Base-by-base conservation (phyloP, 2,113 vertebrate genomes). In the Pica pica region DNA sequence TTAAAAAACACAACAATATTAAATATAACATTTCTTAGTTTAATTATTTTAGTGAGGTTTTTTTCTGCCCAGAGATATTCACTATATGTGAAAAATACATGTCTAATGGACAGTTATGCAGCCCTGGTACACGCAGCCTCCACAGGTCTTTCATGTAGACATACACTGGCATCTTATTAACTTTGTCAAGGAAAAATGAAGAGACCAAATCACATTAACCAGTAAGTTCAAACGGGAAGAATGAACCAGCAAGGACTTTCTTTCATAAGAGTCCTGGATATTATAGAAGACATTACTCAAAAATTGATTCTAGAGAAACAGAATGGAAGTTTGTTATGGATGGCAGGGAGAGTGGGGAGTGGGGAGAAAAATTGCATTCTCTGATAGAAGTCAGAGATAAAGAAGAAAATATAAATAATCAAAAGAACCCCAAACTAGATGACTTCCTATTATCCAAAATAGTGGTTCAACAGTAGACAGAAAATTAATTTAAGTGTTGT, bases 261-360 rank as follows among this genome's bases (percentile, higher is more conserved):
- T 75, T 80, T 57, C 9, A 21, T 30, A 44, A 42, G 9, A n/a
- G 1, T 70, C 37, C 22, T 68, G 47, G 19, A 93, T 84, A 73
- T 68, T 60, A 20, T 50, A 57, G 37, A 68, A 77, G 15, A 33
- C 5, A 24, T 37, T 18, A 44, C 8, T 69, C 27, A 53, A 10
- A 33, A 65, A 33, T 20, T 52, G 4, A 7, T 60, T 81, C 49
- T 49, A 68, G 13, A 79, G 16, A 53, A 83, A 67, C 2, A 26
- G 47, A 83, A 63, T 30, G 13, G 37, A 61, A 70, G 2, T 5
- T 30, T 76, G 11, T 17, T 63, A 41, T 4, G 12, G 15, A 49
- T 20, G 23, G 3, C 5, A 11, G 5, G 2, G 1, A 18, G 33
- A 11, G 5, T 11, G 39, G 2, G 22, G 14, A 69, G 13, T 3